Evolutionary conservation across 2,888 invertebrate genomes (phyloP), one percentile per base, ranked within the genome.

Genomic region (Pollenia angustigena): DNA sequence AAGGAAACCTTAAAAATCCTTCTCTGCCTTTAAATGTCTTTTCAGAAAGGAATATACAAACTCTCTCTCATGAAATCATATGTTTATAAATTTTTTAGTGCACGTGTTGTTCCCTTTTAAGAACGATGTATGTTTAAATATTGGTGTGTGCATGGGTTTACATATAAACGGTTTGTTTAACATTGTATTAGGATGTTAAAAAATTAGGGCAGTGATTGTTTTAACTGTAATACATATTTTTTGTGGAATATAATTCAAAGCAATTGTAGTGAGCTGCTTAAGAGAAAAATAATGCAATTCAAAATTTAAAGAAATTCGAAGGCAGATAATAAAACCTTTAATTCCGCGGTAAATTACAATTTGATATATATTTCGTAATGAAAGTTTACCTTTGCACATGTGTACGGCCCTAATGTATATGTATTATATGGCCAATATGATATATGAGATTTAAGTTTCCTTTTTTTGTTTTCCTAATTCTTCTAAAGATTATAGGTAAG

Each of bases 401-500:
- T n/a, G 12, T 64, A 18, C 10, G 7, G 44, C 42, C 32, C n/a
- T 62, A 62, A 46, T 60, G 2, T 11, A 4, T 48, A 40, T 40
- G 48, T 40, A 64, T 58, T 50, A n/a, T 11, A 75, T 58, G 18
- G 18, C 79, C 56, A 66, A 66, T 74, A 72, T 81, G 72, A 81
- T 81, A 72, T 64, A 81, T 68, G 68, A 75, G 68, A 75, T 81
- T 69, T 60, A 58, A 58, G 60, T 69, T 81, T 83, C 64, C 58
- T 62, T 69, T 76, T 68, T 72, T 79, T 80, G 54, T 76, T 60
- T 66, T 76, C 10, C 52, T 58, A 72, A 71, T 71, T 64, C 62
- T 60, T 56, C 50, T 44, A 66, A 72, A 76, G 74, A 81, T 64
- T 81, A 69, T 48, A 56, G 81, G 54, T 69, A 56, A 69, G 75